Percentiles rank a stretch among this genome's conserved stretches.
phyloP scores from a whole-genome alignment of 2,113 vertebrate genomes.

The Eleginops maclovinus region DNA sequence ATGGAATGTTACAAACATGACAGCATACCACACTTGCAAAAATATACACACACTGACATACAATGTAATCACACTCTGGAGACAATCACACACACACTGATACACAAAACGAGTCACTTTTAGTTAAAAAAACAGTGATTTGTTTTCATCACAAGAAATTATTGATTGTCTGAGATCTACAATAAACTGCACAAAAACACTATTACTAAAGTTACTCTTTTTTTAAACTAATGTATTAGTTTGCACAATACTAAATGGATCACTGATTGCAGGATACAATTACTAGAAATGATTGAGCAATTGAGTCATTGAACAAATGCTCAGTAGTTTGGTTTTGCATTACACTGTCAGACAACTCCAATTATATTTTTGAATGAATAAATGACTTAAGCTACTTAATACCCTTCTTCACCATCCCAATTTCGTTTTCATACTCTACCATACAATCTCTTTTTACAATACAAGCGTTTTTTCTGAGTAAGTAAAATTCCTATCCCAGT shows the following conservation, averaged over 20 bases:
- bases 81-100: conserved; percentile 65
- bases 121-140: conserved; percentile 62
- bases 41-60: conserved; percentile 82
- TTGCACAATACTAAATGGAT: no score
- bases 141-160: conserved; percentile 31
- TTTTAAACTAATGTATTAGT: conserved; percentile 30
- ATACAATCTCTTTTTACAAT: not conserved
- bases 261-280: not conserved
- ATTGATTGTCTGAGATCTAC: conserved; percentile 15
- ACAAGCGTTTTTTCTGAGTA: not conserved
- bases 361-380: conserved; percentile 17
- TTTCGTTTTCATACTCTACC: conserved; percentile 7
- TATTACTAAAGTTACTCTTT: not conserved
- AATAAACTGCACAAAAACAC: conserved; percentile 15
- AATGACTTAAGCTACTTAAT: conserved; percentile 17
- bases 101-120: conserved; percentile 70
- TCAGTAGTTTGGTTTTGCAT: conserved; percentile 10
- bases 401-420: not conserved
- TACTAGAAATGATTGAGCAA: not conserved
- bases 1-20: conserved; percentile 86
- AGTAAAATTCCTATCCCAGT: no score
- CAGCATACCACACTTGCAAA: conserved; percentile 83
- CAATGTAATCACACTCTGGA: conserved; percentile 77
- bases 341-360: not conserved
- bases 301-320: conserved; percentile 6